These are phyloP conservation scores for Drosophila pandora DNA, from an alignment of 1,140 invertebrate genomes.

Conservation along the genomic window DNA sequence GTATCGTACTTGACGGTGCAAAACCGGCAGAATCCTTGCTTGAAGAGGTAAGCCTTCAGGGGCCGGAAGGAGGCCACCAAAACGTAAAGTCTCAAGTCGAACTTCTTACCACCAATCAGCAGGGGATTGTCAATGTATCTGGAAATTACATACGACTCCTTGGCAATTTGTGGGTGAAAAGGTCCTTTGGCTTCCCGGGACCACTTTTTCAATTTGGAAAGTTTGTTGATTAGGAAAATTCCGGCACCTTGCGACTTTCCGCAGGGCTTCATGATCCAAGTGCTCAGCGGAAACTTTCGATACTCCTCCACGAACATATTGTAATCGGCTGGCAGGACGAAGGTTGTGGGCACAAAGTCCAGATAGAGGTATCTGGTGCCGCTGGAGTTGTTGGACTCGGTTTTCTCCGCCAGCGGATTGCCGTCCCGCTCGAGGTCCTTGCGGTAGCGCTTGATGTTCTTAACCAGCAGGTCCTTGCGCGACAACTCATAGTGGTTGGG, in stretches of 20 bases:
- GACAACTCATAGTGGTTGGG: slow-evolving; percentile 98
- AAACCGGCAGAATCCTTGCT: slow-evolving; percentile 92
- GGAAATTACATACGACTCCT: slow-evolving; percentile 96
- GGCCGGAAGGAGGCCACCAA: slow-evolving; percentile 93
- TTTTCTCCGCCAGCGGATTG: slow-evolving; percentile 91
- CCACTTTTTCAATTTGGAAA: slow-evolving; percentile 95
- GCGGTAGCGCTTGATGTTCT: slow-evolving; percentile 97
- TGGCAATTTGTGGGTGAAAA: slow-evolving; percentile 91
- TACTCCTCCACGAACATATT: slow-evolving; percentile 98
- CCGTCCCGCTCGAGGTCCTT: slow-evolving; percentile 96
- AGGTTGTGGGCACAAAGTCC: slow-evolving; percentile 97
- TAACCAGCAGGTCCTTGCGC: slow-evolving; percentile 96
- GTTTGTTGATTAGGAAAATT: slow-evolving; percentile 94
- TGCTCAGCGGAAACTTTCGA: slow-evolving; percentile 94
- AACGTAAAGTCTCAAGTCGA: slow-evolving; percentile 93
- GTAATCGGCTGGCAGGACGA: slow-evolving; percentile 96
- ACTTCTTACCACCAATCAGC: slow-evolving; percentile 94
- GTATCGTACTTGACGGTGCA: slow-evolving; percentile 93
- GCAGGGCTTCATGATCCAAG: slow-evolving; percentile 99
- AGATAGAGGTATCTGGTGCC: slow-evolving; percentile 91
- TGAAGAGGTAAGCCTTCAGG: slow-evolving; percentile 92
- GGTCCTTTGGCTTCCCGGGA: slow-evolving; percentile 91
- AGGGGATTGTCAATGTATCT: slow-evolving; percentile 94
- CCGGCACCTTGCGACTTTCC: slow-evolving; percentile 95
- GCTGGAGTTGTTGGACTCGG: slow-evolving; percentile 87